Base-by-base conservation (phyloP, 2,113 vertebrate genomes). In the Mormyrus iriodes region DNA sequence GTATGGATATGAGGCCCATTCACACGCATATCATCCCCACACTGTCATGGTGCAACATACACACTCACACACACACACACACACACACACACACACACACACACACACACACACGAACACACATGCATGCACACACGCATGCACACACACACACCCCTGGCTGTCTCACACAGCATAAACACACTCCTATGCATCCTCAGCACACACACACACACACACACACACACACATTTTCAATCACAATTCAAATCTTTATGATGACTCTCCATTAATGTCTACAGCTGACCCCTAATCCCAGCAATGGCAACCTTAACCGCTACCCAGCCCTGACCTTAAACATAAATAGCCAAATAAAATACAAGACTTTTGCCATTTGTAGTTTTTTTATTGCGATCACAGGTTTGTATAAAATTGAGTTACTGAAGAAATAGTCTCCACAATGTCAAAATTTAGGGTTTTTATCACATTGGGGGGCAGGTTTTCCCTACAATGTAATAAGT, bases 61-160 rank as follows among this genome's bases (percentile, higher is more conserved):
- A n/a, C 83, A 58, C 53, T 21, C 19, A 21, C 79, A 84, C 79
- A 21, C 39, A 84, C 79, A 83, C 42, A 48, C 82, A 19, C 42
- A 27, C n/a, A 31, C n/a, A 12, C 48, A 49, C 48, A 49, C 48
- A 49, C 48, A 49, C 48, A 49, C n/a, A 46, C 44, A 46, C 44
- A 46, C 44, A 46, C 44, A 46, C 44, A 46, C 44, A 46, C 44
- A 39, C 10, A 6, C 27, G 39, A 3, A 7, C 5, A 79, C 73
- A 39, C 73, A 79, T 15, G 31, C 27, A 82, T 53, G 83, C 84
- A 31, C 24, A 88, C 82, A 87, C 86, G 24, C 88, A 82, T 19
- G 90, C 89, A 87, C 90, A 90, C 92, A 90, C 92, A 91, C 90
- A 91, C 76, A 90, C 53, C 83, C 91, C 53, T 55, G 82, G n/a